Percentiles rank a stretch among this genome's conserved stretches.
These are phyloP conservation scores for Oryzias woworae DNA, from an alignment of 2,113 vertebrate genomes.

Conservation along the genomic window DNA sequence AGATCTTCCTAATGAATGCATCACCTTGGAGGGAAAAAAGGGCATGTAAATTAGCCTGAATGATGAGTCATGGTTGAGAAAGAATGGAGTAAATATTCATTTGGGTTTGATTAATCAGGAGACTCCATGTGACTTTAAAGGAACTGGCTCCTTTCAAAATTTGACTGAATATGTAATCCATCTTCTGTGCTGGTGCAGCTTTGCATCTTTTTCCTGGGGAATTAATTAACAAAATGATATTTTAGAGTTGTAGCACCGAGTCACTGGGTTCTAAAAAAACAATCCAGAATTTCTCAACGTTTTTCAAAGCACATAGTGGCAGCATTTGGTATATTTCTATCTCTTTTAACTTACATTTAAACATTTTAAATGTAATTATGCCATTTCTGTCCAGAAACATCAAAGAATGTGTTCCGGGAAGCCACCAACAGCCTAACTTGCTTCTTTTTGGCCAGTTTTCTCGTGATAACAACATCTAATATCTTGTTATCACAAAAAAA, in stretches of 20 bases:
- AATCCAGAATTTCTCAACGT: no score
- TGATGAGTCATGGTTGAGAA: constrained; percentile 49
- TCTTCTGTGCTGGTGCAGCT: neutral
- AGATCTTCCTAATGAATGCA: constrained; percentile 64
- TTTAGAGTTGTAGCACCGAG: neutral
- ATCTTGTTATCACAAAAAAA: no score
- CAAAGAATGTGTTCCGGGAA: no score
- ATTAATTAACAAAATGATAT: neutral
- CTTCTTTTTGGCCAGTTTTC: no score
- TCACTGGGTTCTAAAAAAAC: no score
- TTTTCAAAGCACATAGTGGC: no score
- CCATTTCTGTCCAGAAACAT: no score
- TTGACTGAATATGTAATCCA: neutral
- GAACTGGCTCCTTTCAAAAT: constrained; percentile 3
- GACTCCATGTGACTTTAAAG: constrained; percentile 23
- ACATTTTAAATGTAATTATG: no score
- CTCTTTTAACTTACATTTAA: no score
- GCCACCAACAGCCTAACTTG: no score
- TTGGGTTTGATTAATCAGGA: constrained; percentile 49
- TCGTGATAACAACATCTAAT: no score
- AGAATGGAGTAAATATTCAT: constrained; percentile 3
- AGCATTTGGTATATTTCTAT: no score
- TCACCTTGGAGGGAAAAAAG: constrained; percentile 52
- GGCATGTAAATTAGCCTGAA: constrained; percentile 53
- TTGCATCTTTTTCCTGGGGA: neutral